Evolutionary conservation across 2,888 invertebrate genomes (phyloP).

Genomic region (Ditylenchus weischeri): DNA sequence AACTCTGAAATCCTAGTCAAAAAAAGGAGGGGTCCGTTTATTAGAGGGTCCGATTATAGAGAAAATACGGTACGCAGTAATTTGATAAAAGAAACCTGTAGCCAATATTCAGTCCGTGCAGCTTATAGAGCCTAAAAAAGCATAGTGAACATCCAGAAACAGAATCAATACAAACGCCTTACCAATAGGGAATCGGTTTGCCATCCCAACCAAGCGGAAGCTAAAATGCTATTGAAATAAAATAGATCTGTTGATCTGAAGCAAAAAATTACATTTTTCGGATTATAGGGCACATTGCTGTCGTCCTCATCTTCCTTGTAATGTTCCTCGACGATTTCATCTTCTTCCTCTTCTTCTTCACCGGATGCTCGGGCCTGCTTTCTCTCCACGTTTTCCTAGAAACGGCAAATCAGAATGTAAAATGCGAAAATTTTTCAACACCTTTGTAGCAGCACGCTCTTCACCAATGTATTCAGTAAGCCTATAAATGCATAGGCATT

Average conservation of each 20-base stretch:
- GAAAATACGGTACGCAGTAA: no score
- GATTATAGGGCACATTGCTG: constrained; percentile 96
- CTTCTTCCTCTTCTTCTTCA: constrained; percentile 60
- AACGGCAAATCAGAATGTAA: constrained; percentile 20
- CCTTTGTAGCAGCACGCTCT: constrained; percentile 10
- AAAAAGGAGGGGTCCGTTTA: no score
- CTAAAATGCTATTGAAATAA: background rate
- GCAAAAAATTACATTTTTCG: constrained; percentile 76
- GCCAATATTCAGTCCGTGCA: constrained; percentile 96
- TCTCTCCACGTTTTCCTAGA: constrained; percentile 87
- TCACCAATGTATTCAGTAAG: constrained; percentile 4
- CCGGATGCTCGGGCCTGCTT: constrained; percentile 88
- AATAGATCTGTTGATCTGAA: background rate
- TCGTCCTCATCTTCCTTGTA: constrained; percentile 66
- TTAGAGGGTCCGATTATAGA: no score
- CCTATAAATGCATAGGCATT: background rate
- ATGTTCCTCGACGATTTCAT: constrained; percentile 59
- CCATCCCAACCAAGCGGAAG: constrained; percentile 74
- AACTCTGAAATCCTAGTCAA: no score
- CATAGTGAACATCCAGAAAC: no score
- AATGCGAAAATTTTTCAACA: constrained; percentile 11
- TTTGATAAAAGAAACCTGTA: constrained; percentile 66
- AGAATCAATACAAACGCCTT: background rate
- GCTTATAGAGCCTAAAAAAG: constrained; percentile 92
- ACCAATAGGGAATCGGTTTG: constrained; percentile 59